phyloP scores from a whole-genome alignment of 1,140 invertebrate species.

The Conus ventricosus region DNA sequence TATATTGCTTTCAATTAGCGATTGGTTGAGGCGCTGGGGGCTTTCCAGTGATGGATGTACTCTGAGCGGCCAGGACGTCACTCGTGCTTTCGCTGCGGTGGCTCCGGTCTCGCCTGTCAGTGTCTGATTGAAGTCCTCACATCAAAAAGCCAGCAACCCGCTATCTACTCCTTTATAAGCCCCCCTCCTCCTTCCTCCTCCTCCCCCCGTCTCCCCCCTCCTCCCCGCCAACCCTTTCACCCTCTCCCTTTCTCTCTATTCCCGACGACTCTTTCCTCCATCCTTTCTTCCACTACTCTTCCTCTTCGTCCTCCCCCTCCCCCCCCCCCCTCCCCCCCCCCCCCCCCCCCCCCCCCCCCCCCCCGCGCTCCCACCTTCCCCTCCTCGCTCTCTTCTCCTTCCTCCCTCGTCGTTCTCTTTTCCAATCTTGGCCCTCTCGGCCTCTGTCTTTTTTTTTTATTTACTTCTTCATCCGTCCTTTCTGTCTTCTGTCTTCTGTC shows the following conservation, averaged over 20 bases:
- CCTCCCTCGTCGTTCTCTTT: not conserved
- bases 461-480: not conserved
- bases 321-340: too few species aligned
- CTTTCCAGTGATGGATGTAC: not conserved
- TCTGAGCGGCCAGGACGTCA: constrained; percentile 5
- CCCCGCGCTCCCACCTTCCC: too few species aligned
- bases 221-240: not conserved
- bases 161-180: constrained; percentile 11
- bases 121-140: constrained; percentile 36
- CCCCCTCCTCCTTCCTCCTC: not conserved
- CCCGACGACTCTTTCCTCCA: not conserved
- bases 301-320: not conserved
- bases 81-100: not conserved
- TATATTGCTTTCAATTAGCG: constrained; percentile 41
- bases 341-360: not conserved
- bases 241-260: too few species aligned
- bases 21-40: constrained; percentile 6
- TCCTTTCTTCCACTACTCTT: not conserved
- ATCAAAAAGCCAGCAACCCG: constrained; percentile 30
- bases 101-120: constrained; percentile 1
- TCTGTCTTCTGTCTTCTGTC: not conserved
- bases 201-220: not conserved
- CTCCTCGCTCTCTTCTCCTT: not conserved
- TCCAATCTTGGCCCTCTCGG: not conserved
- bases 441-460: not conserved